Evolutionary conservation across 2,888 invertebrate genomes (phyloP), one percentile per base, ranked within the genome.

Genomic region (Leistus spinibarbis): DNA sequence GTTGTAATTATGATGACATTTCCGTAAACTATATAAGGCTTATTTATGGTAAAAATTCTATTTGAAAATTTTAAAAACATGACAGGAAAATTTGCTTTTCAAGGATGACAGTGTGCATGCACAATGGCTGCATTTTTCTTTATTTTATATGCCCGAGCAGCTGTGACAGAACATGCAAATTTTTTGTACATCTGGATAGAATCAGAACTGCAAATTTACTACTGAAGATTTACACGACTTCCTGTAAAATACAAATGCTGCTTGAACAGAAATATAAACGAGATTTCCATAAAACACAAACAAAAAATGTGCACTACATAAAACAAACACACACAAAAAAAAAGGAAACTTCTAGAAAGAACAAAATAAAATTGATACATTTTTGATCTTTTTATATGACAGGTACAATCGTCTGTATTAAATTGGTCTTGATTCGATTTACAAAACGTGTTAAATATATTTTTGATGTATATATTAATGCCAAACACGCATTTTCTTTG

Each of bases 101-200:
- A 63, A 22, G n/a, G 19, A n/a, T 63, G 63, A 63, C 63, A 63
- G 63, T 63, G 63, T 63, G 22, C 63, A 63, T 63, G 63, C 63
- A 63, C 63, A 63, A 63, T 63, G 22, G 19, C 57, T 19, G 19
- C n/a, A 63, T 19, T 22, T 22, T 63, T 63, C n/a, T 63, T 63
- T 63, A 63, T 63, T 22, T 63, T 63, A 22, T 20, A 20, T 22
- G 23, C 4, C 63, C 40, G 10, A 40, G 22, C 63, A 22, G 20
- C 63, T 63, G 63, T 63, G 20, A 63, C 63, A 63, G 19, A 63
- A 63, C 23, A 63, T 63, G 63, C 22, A 22, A 19, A 22, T 63
- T 63, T 22, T 63, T 22, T 63, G 22, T 22, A 63, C 63, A 63
- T 63, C 22, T 63, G 40, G 40, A 40, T 40, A 40, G 40, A 40